phyloP scores from a whole-genome alignment of 1,140 invertebrate genomes.

The Pygmarrhopalites habei region DNA sequence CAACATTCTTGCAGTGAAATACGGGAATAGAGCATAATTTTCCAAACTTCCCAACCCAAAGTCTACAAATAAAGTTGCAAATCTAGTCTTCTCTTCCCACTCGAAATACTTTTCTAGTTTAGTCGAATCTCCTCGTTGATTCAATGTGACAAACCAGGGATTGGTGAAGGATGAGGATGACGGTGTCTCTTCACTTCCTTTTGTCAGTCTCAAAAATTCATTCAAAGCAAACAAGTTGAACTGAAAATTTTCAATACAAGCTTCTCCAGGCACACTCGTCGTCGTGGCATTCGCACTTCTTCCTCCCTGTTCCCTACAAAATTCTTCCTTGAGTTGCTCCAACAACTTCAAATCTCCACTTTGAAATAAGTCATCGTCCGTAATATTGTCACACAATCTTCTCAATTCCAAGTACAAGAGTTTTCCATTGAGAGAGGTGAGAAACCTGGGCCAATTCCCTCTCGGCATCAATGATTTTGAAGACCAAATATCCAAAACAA shows the following conservation, averaged over 20 bases:
- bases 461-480: neutral
- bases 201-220: neutral
- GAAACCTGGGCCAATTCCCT: too few species aligned
- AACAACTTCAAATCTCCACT: neutral
- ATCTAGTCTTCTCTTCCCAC: conserved; percentile 32
- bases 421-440: too few species aligned
- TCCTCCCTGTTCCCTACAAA: neutral
- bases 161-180: neutral
- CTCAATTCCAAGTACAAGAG: too few species aligned
- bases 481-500: neutral
- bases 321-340: neutral
- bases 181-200: neutral
- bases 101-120: conserved; percentile 10
- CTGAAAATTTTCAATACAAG: neutral
- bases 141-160: neutral
- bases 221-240: conserved; percentile 9
- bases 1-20: conserved; percentile 23
- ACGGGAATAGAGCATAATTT: conserved; percentile 17
- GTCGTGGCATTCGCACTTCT: neutral
- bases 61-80: conserved; percentile 18
- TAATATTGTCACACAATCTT: too few species aligned
- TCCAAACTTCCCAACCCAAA: conserved; percentile 3
- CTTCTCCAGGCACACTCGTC: neutral
- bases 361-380: too few species aligned
- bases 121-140: neutral